These are phyloP conservation scores for Drosophila nigromelanica DNA, from an alignment of 1,140 invertebrate species.

Conservation along the genomic window DNA sequence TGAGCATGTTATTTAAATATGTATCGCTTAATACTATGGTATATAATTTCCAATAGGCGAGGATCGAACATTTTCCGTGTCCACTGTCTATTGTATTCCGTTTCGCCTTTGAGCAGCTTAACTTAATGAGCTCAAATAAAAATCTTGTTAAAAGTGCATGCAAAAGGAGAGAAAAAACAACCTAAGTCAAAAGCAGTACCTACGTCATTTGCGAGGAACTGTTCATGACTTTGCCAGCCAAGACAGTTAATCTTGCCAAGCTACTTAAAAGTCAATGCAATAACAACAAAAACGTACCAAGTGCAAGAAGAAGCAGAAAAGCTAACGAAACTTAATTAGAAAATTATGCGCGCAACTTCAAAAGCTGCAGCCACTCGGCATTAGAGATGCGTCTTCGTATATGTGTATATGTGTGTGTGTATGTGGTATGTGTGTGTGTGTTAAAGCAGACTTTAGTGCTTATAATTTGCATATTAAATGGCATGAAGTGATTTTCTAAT, in stretches of 20 bases:
- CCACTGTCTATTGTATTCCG: conserved; percentile 14
- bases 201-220: conserved; percentile 19
- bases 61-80: neutral
- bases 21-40: neutral
- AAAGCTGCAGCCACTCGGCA: conserved; percentile 59
- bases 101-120: conserved; percentile 59
- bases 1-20: no score
- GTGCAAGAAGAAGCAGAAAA: conserved; percentile 40
- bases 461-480: conserved; percentile 78
- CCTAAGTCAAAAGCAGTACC: conserved; percentile 4
- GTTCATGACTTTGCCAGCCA: conserved; percentile 29
- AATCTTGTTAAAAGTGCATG: conserved; percentile 73
- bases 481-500: conserved; percentile 77
- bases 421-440: conserved; percentile 1
- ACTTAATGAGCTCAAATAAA: conserved; percentile 73
- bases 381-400: conserved; percentile 55
- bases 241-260: conserved; percentile 73
- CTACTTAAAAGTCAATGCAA: conserved; percentile 78
- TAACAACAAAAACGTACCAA: conserved; percentile 65
- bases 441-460: conserved; percentile 40
- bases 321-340: conserved; percentile 73
- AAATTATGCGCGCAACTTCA: conserved; percentile 78
- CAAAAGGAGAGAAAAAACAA: conserved; percentile 15
- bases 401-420: neutral
- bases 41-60: neutral